A percentile compares a stretch with the other conserved stretches of the same genome.
phyloP scores from a whole-genome alignment of 2,888 invertebrate species.

The Napeogenes sylphis region DNA sequence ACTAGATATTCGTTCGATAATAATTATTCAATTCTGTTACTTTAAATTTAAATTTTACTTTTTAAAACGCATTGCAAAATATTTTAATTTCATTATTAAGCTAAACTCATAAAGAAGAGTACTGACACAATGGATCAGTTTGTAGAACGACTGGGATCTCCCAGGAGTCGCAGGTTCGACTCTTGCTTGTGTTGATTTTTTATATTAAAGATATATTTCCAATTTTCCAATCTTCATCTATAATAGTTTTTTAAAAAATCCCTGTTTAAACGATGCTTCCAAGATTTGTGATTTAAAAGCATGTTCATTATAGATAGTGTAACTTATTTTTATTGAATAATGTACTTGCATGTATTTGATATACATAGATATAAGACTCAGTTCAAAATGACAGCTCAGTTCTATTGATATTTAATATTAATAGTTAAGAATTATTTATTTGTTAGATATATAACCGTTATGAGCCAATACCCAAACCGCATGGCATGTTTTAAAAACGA shows the following conservation, averaged over 20 bases:
- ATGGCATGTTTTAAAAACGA: background rate
- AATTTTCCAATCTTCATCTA: background rate
- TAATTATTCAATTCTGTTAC: no score
- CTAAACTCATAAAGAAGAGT: no score
- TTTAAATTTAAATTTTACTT: no score
- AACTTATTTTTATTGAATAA: slow-evolving; percentile 20
- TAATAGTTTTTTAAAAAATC: background rate
- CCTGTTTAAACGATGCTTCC: slow-evolving; percentile 15
- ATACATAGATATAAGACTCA: slow-evolving; percentile 8
- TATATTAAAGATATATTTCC: background rate
- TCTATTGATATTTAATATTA: slow-evolving; percentile 1
- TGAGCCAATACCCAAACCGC: background rate
- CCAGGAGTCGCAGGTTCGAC: no score
- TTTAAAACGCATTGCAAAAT: no score
- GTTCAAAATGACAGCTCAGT: slow-evolving; percentile 15
- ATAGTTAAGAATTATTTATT: background rate
- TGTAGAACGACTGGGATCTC: no score
- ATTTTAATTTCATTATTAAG: no score
- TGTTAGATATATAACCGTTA: background rate
- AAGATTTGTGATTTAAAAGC: slow-evolving; percentile 26
- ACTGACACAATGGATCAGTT: no score
- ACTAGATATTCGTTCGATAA: no score
- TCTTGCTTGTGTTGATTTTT: background rate
- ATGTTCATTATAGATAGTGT: slow-evolving; percentile 23
- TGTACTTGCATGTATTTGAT: slow-evolving; percentile 30